Evolutionary conservation across 2,113 vertebrate genomes (phyloP), one percentile per base, ranked within the genome.

Genomic region (Hippocampus barbouri): DNA sequence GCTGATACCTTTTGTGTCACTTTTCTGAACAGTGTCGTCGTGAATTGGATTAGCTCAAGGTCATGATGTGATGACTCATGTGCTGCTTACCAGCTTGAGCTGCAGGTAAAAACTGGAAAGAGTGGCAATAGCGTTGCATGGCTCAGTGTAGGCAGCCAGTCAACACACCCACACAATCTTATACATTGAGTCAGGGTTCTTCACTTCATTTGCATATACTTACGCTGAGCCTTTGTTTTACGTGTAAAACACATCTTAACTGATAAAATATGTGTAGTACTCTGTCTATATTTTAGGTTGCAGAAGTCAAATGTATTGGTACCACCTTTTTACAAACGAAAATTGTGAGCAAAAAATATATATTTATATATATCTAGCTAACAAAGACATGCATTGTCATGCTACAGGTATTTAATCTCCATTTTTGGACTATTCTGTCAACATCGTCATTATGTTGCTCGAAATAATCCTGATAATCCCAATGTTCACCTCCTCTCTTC

Each of bases 41-140:
- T 75, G 67, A 78, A 66, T 76, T 83, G 78, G 75, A 73, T 38
- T 67, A 72, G 71, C 74, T 84, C 70, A 73, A 79, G 79, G 86
- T 80, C 81, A 49, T 54, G 71, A 85, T 79, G 79, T 70, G 81
- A 83, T 88, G 81, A 86, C 71, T 87, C 79, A 82, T 75, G 71
- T 81, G 69, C 67, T 66, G 69, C 70, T 66, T 69, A 71, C 70
- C 23, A 53, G 66, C 51, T 62, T 11, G 54, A 34, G 59, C 65
- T 75, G 34, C 68, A 51, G 59, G 70, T 77, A 65, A 21, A 57
- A 53, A 45, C 70, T 66, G 20, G 21, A 64, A 53, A 66, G 41
- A 15, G 69, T 40, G 61, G 38, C 40, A 15, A 67, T 43, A 21
- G 62, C 38, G 43, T 23, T 14, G 20, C 43, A 21, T 43, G 9